phyloP scores from a whole-genome alignment of 2,888 invertebrate genomes.

The Xanthia togata region DNA sequence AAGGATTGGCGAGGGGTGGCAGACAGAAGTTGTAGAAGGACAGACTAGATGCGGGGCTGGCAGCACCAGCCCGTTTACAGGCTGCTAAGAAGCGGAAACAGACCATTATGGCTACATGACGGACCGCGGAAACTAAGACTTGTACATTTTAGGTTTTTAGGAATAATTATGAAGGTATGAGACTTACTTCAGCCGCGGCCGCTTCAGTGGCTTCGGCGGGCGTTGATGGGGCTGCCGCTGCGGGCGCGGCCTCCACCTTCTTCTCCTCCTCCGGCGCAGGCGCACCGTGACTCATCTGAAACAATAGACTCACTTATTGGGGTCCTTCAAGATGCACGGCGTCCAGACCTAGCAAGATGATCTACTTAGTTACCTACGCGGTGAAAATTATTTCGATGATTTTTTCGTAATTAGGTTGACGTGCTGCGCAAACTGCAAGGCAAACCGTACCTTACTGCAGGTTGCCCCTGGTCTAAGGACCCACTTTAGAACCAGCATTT shows the following conservation, averaged over 20 bases:
- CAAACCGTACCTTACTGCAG: not conserved
- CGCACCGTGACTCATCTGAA: conserved; percentile 74
- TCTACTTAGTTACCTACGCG: too few relatives aligned
- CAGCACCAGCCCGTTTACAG: not conserved
- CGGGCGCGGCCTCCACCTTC: conserved; percentile 66
- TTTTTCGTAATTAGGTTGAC: not conserved
- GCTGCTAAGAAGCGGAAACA: not conserved
- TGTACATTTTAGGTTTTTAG: not conserved
- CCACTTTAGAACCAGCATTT: not conserved
- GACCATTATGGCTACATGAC: not conserved
- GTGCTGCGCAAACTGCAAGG: not conserved
- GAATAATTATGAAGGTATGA: not conserved
- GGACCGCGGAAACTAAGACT: not conserved
- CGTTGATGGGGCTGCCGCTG: conserved; percentile 25
- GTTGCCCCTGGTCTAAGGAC: not conserved
- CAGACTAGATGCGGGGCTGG: too few relatives aligned
- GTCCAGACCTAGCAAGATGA: not conserved
- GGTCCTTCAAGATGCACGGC: too few relatives aligned
- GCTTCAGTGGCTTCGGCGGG: conserved; percentile 42
- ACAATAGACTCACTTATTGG: conserved; percentile 2
- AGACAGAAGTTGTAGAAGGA: too few relatives aligned
- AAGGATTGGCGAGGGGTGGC: too few relatives aligned
- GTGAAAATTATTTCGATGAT: not conserved
- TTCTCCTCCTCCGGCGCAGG: conserved; percentile 78
- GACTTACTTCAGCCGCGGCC: conserved; percentile 45